phyloP scores from a whole-genome alignment of 1,140 invertebrate species.

The Leptinotarsa lineolata region DNA sequence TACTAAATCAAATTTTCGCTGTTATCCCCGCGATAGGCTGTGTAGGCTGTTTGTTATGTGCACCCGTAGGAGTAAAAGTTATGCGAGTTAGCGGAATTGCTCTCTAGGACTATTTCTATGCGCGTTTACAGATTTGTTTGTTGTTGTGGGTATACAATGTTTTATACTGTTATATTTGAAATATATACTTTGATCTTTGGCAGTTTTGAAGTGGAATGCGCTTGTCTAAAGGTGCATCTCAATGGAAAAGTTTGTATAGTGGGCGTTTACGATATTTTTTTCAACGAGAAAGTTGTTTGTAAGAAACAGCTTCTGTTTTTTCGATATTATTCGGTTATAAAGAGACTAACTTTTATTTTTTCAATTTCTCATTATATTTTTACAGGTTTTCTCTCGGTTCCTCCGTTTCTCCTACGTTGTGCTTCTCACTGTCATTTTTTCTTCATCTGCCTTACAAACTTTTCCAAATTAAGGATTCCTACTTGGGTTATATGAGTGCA shows the following conservation, averaged over 20 bases:
- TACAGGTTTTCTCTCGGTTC: too few species aligned
- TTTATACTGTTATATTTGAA: constrained; percentile 1
- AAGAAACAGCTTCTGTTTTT: neutral
- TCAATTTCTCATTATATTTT: too few species aligned
- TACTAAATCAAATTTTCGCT: constrained; percentile 18
- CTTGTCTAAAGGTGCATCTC: neutral
- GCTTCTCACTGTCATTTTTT: too few species aligned
- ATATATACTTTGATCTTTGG: neutral
- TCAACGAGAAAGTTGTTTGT: neutral
- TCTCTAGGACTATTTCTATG: neutral
- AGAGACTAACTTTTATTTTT: too few species aligned
- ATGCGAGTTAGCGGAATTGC: neutral
- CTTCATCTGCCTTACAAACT: too few species aligned
- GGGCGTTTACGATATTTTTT: neutral
- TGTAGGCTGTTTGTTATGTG: constrained; percentile 1
- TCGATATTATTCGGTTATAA: neutral
- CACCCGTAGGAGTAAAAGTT: neutral
- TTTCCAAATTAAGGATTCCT: too few species aligned
- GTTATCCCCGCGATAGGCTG: neutral
- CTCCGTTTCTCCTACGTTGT: too few species aligned
- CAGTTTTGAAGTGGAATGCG: neutral
- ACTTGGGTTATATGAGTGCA: too few species aligned
- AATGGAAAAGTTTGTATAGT: neutral
- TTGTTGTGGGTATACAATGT: neutral
- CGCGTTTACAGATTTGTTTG: neutral